Base-by-base conservation (phyloP, 2,797 vertebrate genomes). In the Delichon dasypus region DNA sequence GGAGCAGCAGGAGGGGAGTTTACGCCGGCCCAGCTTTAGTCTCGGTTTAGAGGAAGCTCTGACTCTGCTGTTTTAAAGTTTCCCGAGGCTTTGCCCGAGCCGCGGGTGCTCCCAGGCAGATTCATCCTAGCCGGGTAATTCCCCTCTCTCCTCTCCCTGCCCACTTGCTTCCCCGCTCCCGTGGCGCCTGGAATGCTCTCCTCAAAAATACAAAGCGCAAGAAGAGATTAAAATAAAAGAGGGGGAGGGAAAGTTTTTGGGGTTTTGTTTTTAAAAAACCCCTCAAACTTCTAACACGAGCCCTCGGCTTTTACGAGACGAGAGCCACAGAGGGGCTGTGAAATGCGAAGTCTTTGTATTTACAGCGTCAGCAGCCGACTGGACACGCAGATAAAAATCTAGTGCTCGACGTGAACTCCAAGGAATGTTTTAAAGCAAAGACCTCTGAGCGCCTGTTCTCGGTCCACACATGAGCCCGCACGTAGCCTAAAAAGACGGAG, bases 341-440 rank as follows among this genome's bases (percentile, higher is more conserved):
- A 93, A 92, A 91, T 62, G 72, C 90, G 89, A 89, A 85, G 64
- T 78, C 25, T 82, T 60, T 40, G 53, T 60, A 71, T 90, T 96
- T 95, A 68, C 83, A 91, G 65, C 23, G 72, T 51, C 80, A 65
- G 78, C 53, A 82, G 83, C 65, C 64, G 57, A 36, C 75, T 57
- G 55, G 48, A 16, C 47, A 54, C 13, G 85, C 54, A 80, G 90
- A 87, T 92, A 71, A 88, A 88, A 95, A 85, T 32, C 60, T 38
- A 66, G 57, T 32, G 58, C 53, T 48, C 87, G 84, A 29, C 84
- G 75, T 75, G 74, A 76, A 61, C 72, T 79, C 83, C 38, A 42
- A 74, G 42, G 50, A 48, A 85, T 79, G 40, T 93, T 84, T 95
- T 14, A 87, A 62, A 75, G 84, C 44, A 53, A 62, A 74, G 89